Conservation (phyloP, 1,140 invertebrate genomes). For the Apocrypta bakeri region DNA sequence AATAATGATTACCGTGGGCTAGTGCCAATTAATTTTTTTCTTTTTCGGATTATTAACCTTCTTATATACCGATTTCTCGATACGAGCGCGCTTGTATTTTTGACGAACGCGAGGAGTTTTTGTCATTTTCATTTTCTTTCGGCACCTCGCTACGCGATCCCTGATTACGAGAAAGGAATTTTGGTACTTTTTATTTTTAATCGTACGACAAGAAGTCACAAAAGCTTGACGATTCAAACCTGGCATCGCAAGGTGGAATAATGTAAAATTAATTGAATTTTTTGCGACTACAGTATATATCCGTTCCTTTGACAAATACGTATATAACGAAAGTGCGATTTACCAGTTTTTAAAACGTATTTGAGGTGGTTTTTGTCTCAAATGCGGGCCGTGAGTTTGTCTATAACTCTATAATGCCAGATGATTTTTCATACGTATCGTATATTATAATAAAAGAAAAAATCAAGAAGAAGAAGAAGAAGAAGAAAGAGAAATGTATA, state of each 20-base stretch:
- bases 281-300: constrained; percentile 34
- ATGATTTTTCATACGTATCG: constrained; percentile 44
- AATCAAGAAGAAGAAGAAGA: constrained; percentile 5
- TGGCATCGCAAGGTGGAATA: not conserved
- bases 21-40: constrained; percentile 37
- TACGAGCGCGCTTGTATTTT: not conserved
- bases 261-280: not conserved
- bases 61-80: not conserved
- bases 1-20: constrained; percentile 19
- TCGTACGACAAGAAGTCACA: not conserved
- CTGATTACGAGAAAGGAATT: not conserved
- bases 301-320: constrained; percentile 22
- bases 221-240: not conserved
- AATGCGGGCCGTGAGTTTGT: constrained; percentile 19
- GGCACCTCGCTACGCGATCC: not conserved
- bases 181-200: not conserved
- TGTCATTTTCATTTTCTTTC: not conserved
- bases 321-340: constrained; percentile 30
- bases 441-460: constrained; percentile 43
- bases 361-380: constrained; percentile 19
- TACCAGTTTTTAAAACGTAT: constrained; percentile 23
- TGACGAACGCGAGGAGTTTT: not conserved
- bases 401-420: constrained; percentile 24
- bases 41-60: not conserved
- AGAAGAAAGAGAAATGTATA: constrained; percentile 8